Evolutionary conservation across 1,140 invertebrate genomes (phyloP).

Genomic region (Macrosteles quadrilineatus): DNA sequence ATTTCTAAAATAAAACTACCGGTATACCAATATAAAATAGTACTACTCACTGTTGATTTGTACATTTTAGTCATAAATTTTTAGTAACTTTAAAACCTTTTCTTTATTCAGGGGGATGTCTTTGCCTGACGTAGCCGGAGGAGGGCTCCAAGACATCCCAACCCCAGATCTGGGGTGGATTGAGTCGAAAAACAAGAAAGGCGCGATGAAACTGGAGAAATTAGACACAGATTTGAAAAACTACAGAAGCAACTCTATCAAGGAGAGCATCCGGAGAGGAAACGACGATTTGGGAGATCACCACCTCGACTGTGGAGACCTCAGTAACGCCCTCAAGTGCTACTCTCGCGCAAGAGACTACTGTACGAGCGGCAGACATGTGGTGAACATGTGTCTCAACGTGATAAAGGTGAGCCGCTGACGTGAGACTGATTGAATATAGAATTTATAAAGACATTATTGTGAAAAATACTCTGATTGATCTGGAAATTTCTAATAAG

Average conservation of each 20-base stretch:
- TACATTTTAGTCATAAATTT: too few species aligned
- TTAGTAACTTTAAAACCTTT: too few species aligned
- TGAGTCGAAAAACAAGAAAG: slow-evolving; percentile 90
- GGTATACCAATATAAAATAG: too few species aligned
- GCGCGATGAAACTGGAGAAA: slow-evolving; percentile 94
- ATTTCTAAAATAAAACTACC: too few species aligned
- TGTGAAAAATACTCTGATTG: too few species aligned
- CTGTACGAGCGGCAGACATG: slow-evolving; percentile 97
- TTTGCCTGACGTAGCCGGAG: slow-evolving; percentile 71
- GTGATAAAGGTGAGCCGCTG: slow-evolving; percentile 95
- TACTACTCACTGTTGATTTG: too few species aligned
- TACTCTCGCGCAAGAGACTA: slow-evolving; percentile 97
- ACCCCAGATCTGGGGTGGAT: slow-evolving; percentile 89
- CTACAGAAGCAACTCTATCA: slow-evolving; percentile 98
- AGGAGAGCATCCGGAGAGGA: slow-evolving; percentile 89
- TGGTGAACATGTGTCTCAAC: slow-evolving; percentile 98
- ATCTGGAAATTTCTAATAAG: too few species aligned
- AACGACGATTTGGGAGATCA: slow-evolving; percentile 96
- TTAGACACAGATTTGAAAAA: slow-evolving; percentile 98
- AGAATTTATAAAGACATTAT: too few species aligned
- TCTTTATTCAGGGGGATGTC: slow-evolving; percentile 43
- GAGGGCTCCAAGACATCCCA: slow-evolving; percentile 69
- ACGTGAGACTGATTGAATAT: too few species aligned
- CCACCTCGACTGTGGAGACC: slow-evolving; percentile 95
- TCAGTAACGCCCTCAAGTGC: slow-evolving; percentile 97